These are phyloP conservation scores for Oopsacas minuta DNA, from an alignment of 37 sponge, comb jelly and placozoan species.

Conservation along the genomic window DNA sequence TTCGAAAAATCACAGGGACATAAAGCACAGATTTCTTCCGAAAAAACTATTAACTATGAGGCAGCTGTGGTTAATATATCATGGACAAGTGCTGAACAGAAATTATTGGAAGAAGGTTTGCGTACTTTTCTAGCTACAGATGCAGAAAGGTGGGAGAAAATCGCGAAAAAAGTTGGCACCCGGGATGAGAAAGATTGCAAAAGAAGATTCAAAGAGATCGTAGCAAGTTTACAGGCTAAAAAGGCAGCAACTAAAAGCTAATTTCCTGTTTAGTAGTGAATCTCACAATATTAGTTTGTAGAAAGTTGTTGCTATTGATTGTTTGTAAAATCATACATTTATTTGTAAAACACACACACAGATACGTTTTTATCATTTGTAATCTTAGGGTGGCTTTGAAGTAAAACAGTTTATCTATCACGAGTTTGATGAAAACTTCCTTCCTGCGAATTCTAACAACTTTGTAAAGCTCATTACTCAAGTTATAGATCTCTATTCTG, in stretches of 20 bases:
- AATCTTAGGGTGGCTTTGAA: no score
- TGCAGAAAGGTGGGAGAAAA: not conserved
- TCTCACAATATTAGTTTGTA: no score
- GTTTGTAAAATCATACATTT: no score
- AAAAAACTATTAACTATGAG: not conserved
- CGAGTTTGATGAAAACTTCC: not conserved
- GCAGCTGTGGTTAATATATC: not conserved
- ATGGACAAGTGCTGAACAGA: slow-evolving; percentile 12
- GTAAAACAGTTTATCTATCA: slow-evolving; percentile 17
- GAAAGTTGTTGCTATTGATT: no score
- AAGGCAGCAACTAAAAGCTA: not conserved
- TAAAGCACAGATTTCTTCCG: slow-evolving; percentile 2
- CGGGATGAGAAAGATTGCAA: not conserved
- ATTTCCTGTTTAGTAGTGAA: no score
- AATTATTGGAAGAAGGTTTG: slow-evolving; percentile 3
- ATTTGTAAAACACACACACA: no score
- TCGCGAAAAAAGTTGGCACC: not conserved
- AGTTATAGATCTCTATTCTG: not conserved
- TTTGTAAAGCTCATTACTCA: not conserved
- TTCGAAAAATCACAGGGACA: not conserved
- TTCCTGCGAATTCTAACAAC: not conserved
- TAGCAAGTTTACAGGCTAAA: not conserved
- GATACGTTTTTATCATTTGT: no score
- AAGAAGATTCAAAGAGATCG: not conserved
- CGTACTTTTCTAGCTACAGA: not conserved